Percentiles rank a stretch among this genome's conserved stretches.
These are phyloP conservation scores for Ormia ochracea DNA, from an alignment of 2,888 invertebrate genomes.

Conservation along the genomic window DNA sequence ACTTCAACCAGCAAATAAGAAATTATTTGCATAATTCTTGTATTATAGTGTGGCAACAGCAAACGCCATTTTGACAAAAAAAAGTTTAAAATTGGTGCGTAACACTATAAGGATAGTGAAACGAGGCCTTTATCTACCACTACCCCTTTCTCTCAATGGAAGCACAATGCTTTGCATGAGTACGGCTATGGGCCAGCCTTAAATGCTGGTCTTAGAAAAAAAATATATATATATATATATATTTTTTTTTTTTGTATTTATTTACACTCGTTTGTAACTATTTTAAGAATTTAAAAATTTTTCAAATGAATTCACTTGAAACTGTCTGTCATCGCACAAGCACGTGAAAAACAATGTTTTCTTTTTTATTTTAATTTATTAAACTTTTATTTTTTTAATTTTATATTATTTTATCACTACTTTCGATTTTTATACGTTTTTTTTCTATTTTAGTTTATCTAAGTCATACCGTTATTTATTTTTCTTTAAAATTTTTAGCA, in stretches of 20 bases:
- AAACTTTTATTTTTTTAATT: not conserved
- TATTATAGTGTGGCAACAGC: too few relatives aligned
- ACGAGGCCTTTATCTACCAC: too few relatives aligned
- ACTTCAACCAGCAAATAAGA: too few relatives aligned
- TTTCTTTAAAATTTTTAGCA: slow-evolving; percentile 6
- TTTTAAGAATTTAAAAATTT: not conserved
- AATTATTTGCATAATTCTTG: too few relatives aligned
- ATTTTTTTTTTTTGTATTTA: not conserved
- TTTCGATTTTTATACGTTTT: not conserved
- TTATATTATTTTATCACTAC: not conserved
- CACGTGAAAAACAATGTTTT: slow-evolving; percentile 9
- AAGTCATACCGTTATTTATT: not conserved
- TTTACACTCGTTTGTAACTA: too few relatives aligned
- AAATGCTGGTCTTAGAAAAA: too few relatives aligned
- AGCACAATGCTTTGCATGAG: too few relatives aligned
- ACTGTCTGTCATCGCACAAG: not conserved
- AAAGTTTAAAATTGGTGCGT: too few relatives aligned
- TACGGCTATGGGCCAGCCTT: too few relatives aligned
- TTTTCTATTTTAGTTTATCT: not conserved
- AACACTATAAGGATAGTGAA: too few relatives aligned
- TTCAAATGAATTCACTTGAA: slow-evolving; percentile 18
- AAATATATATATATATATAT: not conserved
- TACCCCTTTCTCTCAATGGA: too few relatives aligned
- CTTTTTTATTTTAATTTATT: not conserved
- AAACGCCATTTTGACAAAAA: too few relatives aligned